These are phyloP conservation scores for Zaprionus ornatus DNA, from an alignment of 1,140 invertebrate genomes.

Conservation along the genomic window DNA sequence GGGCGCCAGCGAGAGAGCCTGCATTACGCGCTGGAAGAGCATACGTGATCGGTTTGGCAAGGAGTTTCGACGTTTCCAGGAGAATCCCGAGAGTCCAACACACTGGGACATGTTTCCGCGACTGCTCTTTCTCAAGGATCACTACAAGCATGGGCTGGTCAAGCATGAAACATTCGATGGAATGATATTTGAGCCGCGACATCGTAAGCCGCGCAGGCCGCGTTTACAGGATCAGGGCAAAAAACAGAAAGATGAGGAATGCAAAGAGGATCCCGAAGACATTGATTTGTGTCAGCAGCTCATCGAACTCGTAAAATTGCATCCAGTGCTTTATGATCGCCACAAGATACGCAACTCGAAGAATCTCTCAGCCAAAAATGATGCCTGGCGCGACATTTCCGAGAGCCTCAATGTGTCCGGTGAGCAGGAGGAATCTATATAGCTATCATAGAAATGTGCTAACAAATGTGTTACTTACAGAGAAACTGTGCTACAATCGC, in stretches of 20 bases:
- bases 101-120: constrained; percentile 78
- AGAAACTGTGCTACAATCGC: constrained; percentile 71
- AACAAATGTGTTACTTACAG: constrained; percentile 43
- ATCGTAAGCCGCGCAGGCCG: constrained; percentile 34
- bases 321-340: constrained; percentile 72
- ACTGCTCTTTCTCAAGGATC: constrained; percentile 70
- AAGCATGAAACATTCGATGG: constrained; percentile 59
- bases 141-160: constrained; percentile 70
- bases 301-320: constrained; percentile 67
- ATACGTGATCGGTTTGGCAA: constrained; percentile 75
- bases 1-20: constrained; percentile 67
- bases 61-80: constrained; percentile 71
- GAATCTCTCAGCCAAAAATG: constrained; percentile 73
- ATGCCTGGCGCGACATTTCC: constrained; percentile 70
- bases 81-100: constrained; percentile 61
- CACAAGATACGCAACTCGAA: constrained; percentile 75
- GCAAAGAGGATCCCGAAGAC: constrained; percentile 43
- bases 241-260: constrained; percentile 24
- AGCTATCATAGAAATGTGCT: not conserved
- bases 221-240: constrained; percentile 35
- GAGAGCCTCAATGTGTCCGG: constrained; percentile 64
- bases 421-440: constrained; percentile 17
- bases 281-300: constrained; percentile 64
- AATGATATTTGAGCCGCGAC: constrained; percentile 63
- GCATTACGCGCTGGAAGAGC: constrained; percentile 78